Percentiles rank a stretch among this genome's conserved stretches.
Conservation (phyloP, 2,888 invertebrate genomes). For the Clunio marinus region DNA sequence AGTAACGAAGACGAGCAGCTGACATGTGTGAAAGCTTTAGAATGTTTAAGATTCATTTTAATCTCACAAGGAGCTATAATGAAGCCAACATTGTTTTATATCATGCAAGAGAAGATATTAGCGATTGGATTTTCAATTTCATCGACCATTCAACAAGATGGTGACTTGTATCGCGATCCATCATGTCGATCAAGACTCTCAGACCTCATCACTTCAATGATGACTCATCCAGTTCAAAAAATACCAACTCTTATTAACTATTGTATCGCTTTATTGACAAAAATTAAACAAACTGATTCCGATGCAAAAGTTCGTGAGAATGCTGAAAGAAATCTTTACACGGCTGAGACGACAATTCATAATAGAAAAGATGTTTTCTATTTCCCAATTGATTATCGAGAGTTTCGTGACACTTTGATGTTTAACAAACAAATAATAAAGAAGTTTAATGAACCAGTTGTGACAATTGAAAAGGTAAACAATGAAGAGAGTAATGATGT, state of each 20-base stretch:
- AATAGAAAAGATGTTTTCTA: conserved; percentile 45
- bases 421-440: conserved; percentile 23
- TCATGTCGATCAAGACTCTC: conserved; percentile 44
- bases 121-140: conserved; percentile 39
- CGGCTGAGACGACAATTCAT: conserved; percentile 45
- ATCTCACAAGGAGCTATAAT: conserved; percentile 4
- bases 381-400: conserved; percentile 43
- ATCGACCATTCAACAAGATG: conserved; percentile 17
- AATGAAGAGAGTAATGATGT: not conserved
- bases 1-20: conserved; percentile 8
- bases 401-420: conserved; percentile 43
- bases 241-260: conserved; percentile 46
- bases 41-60: not conserved
- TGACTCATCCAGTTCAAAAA: conserved; percentile 43
- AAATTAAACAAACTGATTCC: conserved; percentile 43
- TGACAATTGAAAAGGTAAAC: not conserved
- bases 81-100: conserved; percentile 40
- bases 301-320: conserved; percentile 41
- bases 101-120: conserved; percentile 43
- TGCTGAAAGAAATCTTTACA: conserved; percentile 42
- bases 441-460: not conserved
- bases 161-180: conserved; percentile 39
- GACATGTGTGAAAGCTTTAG: conserved; percentile 3
- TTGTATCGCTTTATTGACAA: conserved; percentile 42
- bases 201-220: conserved; percentile 42